Conservation (phyloP, 2,113 vertebrate genomes). For the Amphilophus citrinellus region DNA sequence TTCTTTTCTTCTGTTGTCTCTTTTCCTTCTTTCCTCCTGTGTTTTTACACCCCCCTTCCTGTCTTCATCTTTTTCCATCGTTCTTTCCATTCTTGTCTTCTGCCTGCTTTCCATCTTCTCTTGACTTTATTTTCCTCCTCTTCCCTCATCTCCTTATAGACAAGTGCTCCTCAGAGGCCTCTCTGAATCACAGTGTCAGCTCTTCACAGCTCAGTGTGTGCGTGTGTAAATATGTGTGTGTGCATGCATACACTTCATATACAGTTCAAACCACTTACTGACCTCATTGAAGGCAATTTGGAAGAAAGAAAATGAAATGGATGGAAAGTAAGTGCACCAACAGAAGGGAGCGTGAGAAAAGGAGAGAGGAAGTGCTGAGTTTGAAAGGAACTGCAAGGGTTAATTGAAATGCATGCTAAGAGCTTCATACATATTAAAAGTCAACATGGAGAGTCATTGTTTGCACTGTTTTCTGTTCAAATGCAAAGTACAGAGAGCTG, state of each 20-base stretch:
- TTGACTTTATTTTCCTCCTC: background rate
- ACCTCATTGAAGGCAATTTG: conserved; percentile 11
- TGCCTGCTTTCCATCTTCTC: background rate
- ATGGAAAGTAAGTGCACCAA: background rate
- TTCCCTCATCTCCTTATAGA: conserved; percentile 13
- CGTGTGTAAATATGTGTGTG: background rate
- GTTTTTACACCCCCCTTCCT: background rate
- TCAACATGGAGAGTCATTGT: background rate
- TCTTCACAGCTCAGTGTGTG: conserved; percentile 17
- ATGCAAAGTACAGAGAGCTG: background rate
- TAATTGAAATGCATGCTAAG: conserved; percentile 27
- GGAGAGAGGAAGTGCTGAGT: conserved; percentile 10
- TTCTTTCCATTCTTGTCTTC: background rate
- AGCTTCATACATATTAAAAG: conserved; percentile 40
- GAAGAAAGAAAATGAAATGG: background rate
- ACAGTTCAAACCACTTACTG: conserved; percentile 29
- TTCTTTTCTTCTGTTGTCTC: conserved; percentile 9
- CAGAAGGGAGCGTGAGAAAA: background rate
- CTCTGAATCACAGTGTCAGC: conserved; percentile 32
- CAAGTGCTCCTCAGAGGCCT: conserved; percentile 25
- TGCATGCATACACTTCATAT: background rate
- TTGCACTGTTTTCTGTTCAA: conserved; percentile 19
- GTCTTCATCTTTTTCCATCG: background rate
- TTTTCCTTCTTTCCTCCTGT: background rate
- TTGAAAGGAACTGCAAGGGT: background rate